Evolutionary conservation across 2,888 invertebrate species (phyloP).

Genomic region (Rhamnusium bicolor): DNA sequence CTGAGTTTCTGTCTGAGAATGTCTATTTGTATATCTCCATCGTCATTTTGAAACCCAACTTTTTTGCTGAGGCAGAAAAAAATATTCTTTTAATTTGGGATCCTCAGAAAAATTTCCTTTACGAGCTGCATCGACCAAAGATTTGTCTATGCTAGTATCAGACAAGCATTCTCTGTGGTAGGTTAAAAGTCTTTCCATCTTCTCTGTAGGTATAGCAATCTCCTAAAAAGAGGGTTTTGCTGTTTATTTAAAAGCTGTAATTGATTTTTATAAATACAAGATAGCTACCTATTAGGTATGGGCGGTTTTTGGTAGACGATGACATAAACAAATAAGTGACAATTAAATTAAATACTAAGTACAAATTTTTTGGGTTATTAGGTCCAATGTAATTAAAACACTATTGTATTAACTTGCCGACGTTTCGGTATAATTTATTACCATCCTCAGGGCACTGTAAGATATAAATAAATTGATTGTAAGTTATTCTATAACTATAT

Average conservation of each 20-base stretch:
- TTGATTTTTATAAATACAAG: too few relatives aligned
- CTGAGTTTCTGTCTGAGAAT: constrained; percentile 27
- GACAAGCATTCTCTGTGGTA: constrained; percentile 41
- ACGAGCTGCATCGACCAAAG: constrained; percentile 19
- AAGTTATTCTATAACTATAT: too few relatives aligned
- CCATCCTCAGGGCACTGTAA: too few relatives aligned
- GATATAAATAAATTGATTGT: too few relatives aligned
- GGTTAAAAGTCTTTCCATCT: constrained; percentile 18
- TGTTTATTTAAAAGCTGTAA: background rate
- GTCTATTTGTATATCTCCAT: constrained; percentile 34
- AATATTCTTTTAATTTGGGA: constrained; percentile 41
- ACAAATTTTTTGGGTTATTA: too few relatives aligned
- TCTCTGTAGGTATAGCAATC: constrained; percentile 26
- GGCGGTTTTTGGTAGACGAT: too few relatives aligned
- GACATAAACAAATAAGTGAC: too few relatives aligned
- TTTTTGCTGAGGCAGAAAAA: constrained; percentile 43
- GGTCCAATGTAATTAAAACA: too few relatives aligned
- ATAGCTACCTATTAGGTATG: too few relatives aligned
- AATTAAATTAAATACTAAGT: too few relatives aligned
- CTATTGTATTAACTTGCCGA: too few relatives aligned
- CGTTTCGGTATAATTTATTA: too few relatives aligned
- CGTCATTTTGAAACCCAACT: constrained; percentile 41
- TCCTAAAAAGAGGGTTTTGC: background rate
- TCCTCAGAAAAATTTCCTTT: constrained; percentile 42
- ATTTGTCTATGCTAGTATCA: constrained; percentile 39